Evolutionary conservation across 2,888 invertebrate species (phyloP), one percentile per base, ranked within the genome.

Genomic region (Pristionchus fissidentatus): DNA sequence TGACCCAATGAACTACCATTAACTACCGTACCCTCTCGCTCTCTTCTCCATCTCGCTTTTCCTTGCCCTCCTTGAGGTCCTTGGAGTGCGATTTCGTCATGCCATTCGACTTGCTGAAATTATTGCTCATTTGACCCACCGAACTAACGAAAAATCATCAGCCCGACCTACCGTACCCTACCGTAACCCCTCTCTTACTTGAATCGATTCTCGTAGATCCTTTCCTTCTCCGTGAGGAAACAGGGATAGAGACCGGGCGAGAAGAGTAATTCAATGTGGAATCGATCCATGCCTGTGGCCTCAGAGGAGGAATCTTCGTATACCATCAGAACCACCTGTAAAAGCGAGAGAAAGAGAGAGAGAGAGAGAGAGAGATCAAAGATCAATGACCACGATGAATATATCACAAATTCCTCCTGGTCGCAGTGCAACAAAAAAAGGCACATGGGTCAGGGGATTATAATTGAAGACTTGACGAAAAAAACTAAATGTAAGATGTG

Each of bases 261-360:
- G 93, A 99, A 99, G 94, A 99, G 98, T 19, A 99, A 94, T 93
- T 99, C 99, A 80, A 99, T 97, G 93, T 99, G 99, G 93, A 98
- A 99, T 88, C 98, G 89, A 73, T 94, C 93, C 13, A 86, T 85
- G 38, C 85, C 87, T 3, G 83, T 73, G 22, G 81, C 60, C 97
- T 97, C 82, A 95, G 95, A 0, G 96, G 97, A 8, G 97, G 87
- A 98, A 93, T 99, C 99, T 94, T 99, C 99, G 92, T 99, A 99
- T 0, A 97, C 94, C 98, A 99, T 99, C 97, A 99, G 97, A 41
- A 99, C 96, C 19, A 90, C 87, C 86, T 90, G 85, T 41, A 83
- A 84, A 0, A 29, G 49, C 49, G 49, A n/a, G n/a, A n/a, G n/a
- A n/a, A n/a, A n/a, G n/a, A n/a, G n/a, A n/a, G n/a, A n/a, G n/a